Evolutionary conservation across 2,797 vertebrate genomes (phyloP), one percentile per base, ranked within the genome.

Genomic region (Anolis apletophallus): DNA sequence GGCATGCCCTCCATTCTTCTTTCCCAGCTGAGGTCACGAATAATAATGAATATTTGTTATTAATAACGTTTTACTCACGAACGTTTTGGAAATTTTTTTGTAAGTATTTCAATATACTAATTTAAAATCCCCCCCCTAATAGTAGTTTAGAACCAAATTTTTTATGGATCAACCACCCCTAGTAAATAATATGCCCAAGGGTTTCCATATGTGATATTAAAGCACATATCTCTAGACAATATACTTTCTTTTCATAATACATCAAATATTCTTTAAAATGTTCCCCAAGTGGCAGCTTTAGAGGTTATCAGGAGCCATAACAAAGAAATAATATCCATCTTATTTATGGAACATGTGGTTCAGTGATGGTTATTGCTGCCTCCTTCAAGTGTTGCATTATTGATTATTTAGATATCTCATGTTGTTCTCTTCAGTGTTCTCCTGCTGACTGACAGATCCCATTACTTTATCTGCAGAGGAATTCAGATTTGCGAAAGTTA

Each of bases 401-500:
- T 85, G 93, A 95, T 96, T 92, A 94, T 93, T 94, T 95, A 91
- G 94, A 92, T 91, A 95, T 91, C 59, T 88, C 29, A 77, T 87
- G 46, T 68, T 80, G 71, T 40, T 93, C 85, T 79, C 29, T 81
- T 84, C 85, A 88, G 76, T 91, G 88, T 93, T 93, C 91, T 92
- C 67, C 8, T 83, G 13, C 80, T 95, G 95, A 96, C 87, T 92
- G 96, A 96, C 96, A 96, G 95, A 93, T 96, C 93, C 95, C 93
- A 96, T 96, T 96, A 96, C 92, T 95, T 94, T 93, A 94, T 94
- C 93, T 92, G 93, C 92, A 90, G 91, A 94, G 92, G 93, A 94
- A 95, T 94, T 95, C 92, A 91, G 93, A 93, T 94, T 93, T 88
- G 89, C 91, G 92, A 79, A 93, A 94, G 92, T 94, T 95, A 94